Conservation (phyloP, 1,140 invertebrate species). For the Thaumatotibia leucotreta region DNA sequence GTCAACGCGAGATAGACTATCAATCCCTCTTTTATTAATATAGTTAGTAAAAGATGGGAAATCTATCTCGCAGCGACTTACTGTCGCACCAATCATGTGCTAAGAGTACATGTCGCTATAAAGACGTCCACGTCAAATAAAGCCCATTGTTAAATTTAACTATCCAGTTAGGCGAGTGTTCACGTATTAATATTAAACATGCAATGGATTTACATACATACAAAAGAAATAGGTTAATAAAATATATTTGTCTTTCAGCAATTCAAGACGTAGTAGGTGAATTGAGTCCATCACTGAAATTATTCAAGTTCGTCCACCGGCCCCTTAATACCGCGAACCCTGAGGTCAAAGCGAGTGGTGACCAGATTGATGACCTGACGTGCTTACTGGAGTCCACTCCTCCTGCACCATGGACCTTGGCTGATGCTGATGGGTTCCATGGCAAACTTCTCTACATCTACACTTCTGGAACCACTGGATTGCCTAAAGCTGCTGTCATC, state of each 20-base stretch:
- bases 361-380: slow-evolving; percentile 49
- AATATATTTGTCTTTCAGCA: slow-evolving; percentile 43
- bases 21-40: no score
- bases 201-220: background rate
- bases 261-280: slow-evolving; percentile 60
- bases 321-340: slow-evolving; percentile 29
- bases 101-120: no score
- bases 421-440: slow-evolving; percentile 51
- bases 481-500: slow-evolving; percentile 93
- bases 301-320: slow-evolving; percentile 59
- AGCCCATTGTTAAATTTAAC: no score
- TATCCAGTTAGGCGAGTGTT: background rate
- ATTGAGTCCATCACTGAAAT: slow-evolving; percentile 55
- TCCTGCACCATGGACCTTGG: slow-evolving; percentile 56
- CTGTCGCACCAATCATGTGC: no score
- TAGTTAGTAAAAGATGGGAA: no score
- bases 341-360: slow-evolving; percentile 30
- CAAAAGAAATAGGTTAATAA: background rate
- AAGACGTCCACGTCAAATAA: no score
- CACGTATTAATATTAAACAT: no score
- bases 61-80: no score
- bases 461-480: slow-evolving; percentile 92
- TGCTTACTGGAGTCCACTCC: slow-evolving; percentile 49
- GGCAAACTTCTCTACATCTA: slow-evolving; percentile 89
- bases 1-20: no score